Percentiles rank a stretch among this genome's conserved stretches.
Evolutionary conservation across 2,888 invertebrate species (phyloP).

Genomic region (Hypercompe scribonia): DNA sequence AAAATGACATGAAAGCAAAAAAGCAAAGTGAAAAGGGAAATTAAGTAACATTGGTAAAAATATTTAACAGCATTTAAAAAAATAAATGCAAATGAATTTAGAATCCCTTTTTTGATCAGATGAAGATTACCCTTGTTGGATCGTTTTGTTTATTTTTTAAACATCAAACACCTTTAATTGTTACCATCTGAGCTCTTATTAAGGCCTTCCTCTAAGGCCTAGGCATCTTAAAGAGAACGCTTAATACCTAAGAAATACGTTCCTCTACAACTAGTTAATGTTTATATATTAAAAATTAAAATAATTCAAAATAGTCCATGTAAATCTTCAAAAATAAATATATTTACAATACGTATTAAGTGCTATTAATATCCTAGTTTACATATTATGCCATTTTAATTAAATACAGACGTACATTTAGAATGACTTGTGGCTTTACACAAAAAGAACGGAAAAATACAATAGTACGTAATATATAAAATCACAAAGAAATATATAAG

Average conservation of each 20-base stretch:
- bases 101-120: background rate
- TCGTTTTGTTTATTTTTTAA: background rate
- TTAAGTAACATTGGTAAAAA: background rate
- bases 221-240: background rate
- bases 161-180: background rate
- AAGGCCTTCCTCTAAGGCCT: background rate
- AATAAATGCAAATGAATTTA: background rate
- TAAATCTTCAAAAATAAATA: background rate
- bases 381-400: background rate
- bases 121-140: background rate
- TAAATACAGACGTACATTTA: background rate
- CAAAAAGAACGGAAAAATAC: constrained; percentile 1
- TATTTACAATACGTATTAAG: background rate
- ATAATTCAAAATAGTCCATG: background rate
- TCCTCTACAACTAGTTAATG: background rate
- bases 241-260: background rate
- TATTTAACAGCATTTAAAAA: background rate
- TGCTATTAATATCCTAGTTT: background rate
- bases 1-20: no score
- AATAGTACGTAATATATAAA: background rate
- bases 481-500: background rate
- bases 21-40: background rate
- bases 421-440: background rate
- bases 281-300: background rate
- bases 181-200: background rate